Evolutionary conservation across 2,797 vertebrate genomes (phyloP).

Genomic region (Falco berigora): DNA sequence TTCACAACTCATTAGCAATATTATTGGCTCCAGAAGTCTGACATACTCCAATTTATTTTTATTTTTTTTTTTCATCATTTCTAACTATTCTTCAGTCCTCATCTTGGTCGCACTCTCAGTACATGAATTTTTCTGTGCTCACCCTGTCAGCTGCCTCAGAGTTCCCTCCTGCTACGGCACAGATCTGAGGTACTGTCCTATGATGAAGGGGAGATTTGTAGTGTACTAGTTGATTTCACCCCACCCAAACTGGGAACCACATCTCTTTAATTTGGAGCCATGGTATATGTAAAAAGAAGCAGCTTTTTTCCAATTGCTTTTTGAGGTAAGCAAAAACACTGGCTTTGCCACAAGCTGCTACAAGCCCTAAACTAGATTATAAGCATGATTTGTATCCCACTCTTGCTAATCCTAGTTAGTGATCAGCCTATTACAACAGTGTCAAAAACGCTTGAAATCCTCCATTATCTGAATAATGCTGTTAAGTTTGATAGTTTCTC

Average conservation of each 20-base stretch:
- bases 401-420: not conserved
- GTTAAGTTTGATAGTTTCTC: not conserved
- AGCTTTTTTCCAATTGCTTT: not conserved
- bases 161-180: not conserved
- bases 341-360: slow-evolving; percentile 31
- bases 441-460: slow-evolving; percentile 3
- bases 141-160: not conserved
- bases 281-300: not conserved
- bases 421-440: not conserved
- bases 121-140: not conserved
- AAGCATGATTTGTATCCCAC: slow-evolving; percentile 22
- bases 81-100: not conserved
- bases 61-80: not conserved
- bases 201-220: not conserved
- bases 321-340: slow-evolving; percentile 33
- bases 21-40: slow-evolving; percentile 30
- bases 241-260: not conserved
- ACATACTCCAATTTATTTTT: not conserved
- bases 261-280: slow-evolving; percentile 7
- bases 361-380: slow-evolving; percentile 40
- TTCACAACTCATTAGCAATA: slow-evolving; percentile 37
- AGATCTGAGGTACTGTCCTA: not conserved
- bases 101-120: not conserved
- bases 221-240: not conserved
- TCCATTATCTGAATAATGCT: slow-evolving; percentile 17